Conservation (phyloP, 2,797 vertebrate genomes). For the Sorex maritimensis region DNA sequence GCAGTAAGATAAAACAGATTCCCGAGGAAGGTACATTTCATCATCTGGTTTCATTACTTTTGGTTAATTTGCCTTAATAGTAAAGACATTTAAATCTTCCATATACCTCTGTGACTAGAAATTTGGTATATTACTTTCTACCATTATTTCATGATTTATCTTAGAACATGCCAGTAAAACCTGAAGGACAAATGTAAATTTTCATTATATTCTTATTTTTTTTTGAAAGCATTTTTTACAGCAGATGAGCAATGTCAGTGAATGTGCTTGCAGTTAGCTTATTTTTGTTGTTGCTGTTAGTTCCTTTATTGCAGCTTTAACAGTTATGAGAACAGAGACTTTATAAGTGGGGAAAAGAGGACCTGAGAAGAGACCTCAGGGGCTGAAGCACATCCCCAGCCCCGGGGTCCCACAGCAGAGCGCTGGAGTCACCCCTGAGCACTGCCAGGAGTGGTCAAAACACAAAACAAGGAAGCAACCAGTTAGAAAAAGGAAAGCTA, state of each 20-base stretch:
- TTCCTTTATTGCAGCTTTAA: neutral
- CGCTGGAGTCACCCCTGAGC: too few relatives aligned
- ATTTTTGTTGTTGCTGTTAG: too few relatives aligned
- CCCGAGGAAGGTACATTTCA: neutral
- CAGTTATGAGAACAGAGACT: constrained; percentile 21
- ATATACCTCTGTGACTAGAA: neutral
- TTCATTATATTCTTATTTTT: constrained; percentile 67
- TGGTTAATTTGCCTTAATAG: constrained; percentile 8
- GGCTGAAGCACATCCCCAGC: too few relatives aligned
- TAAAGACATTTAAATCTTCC: constrained; percentile 43
- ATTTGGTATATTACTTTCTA: constrained; percentile 42
- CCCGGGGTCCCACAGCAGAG: too few relatives aligned
- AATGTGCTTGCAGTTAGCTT: neutral
- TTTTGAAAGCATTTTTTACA: constrained; percentile 11
- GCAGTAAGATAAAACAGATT: constrained; percentile 74
- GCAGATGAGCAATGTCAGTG: constrained; percentile 9
- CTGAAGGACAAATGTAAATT: constrained; percentile 63
- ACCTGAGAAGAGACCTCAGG: too few relatives aligned
- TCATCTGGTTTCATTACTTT: constrained; percentile 10
- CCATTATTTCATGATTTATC: constrained; percentile 60
- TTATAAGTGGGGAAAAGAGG: neutral
- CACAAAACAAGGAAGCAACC: too few relatives aligned
- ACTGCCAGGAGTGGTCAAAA: too few relatives aligned
- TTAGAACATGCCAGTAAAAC: constrained; percentile 64
- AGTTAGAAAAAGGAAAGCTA: neutral